Base-by-base conservation (phyloP, 2,888 invertebrate genomes). In the Drosophila fungiperda region DNA sequence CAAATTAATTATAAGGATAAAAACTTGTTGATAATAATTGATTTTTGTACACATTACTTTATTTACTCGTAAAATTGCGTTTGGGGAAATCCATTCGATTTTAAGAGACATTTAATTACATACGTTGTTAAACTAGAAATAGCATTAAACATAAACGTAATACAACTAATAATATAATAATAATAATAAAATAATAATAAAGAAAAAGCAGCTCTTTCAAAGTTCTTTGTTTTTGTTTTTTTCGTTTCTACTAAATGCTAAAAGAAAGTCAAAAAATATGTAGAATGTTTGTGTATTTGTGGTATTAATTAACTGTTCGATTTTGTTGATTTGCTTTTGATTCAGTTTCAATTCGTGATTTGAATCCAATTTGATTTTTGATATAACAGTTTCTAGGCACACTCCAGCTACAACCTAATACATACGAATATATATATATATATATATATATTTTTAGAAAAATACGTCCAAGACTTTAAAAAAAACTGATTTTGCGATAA, bases 61-160 rank as follows among this genome's bases (percentile, higher is more conserved):
- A 79, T 80, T 76, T 66, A 67, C 52, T 79, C 63, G 75, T 63
- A 68, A 62, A 62, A 36, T 61, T 68, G 52, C 67, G 45, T 61
- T 57, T 61, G 58, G 36, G 49, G 69, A 61, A 65, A 32, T 67
- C 54, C 52, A 69, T 68, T 74, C 71, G 68, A 63, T 71, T 75
- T 78, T 64, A 58, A 68, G 75, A 78, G 78, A 75, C 71, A 75
- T 66, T 48, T 68, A 75, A 73, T 73, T 79, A 79, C 75, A 75
- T 71, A 78, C 68, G 45, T 61, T 55, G 67, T 80, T 84, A 82
- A 72, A 76, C 76, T 87, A 84, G 60, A 82, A 65, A 67, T 71
- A 80, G 68, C 62, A 74, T 79, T 83, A 82, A 87, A 83, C 75
- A 88, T 88, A 82, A 82, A 80, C 79, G 70, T 86, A 81, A 79